phyloP scores from a whole-genome alignment of 2,797 vertebrate species.

The Neostethus bicornis region DNA sequence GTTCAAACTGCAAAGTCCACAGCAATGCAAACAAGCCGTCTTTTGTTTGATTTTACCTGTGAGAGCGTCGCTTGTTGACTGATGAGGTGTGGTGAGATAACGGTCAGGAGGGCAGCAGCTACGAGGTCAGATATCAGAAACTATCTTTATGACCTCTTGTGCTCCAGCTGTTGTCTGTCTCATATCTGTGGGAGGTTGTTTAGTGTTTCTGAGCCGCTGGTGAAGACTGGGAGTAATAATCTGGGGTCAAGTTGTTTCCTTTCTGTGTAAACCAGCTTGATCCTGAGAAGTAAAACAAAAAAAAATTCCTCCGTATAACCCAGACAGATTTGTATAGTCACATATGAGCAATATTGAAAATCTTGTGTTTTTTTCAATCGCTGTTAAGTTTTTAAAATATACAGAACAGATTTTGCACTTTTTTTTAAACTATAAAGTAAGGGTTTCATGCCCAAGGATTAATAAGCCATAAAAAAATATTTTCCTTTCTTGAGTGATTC shows the following conservation, averaged over 20 bases:
- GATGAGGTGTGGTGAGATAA: slow-evolving; percentile 63
- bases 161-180: slow-evolving; percentile 36
- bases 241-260: slow-evolving; percentile 25
- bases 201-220: slow-evolving; percentile 7
- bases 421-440: slow-evolving; percentile 57
- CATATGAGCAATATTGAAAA: slow-evolving; percentile 16
- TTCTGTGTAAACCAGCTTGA: slow-evolving; percentile 19
- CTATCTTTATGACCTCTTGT: slow-evolving; percentile 20
- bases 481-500: slow-evolving; percentile 63
- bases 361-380: slow-evolving; percentile 36
- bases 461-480: slow-evolving; percentile 37
- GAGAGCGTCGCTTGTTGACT: slow-evolving; percentile 58
- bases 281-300: slow-evolving; percentile 17
- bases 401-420: no score
- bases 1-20: slow-evolving; percentile 40
- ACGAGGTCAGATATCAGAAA: slow-evolving; percentile 36
- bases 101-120: slow-evolving; percentile 28
- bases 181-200: slow-evolving; percentile 19
- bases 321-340: slow-evolving; percentile 49
- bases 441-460: slow-evolving; percentile 19
- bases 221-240: slow-evolving; percentile 26
- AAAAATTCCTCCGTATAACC: slow-evolving; percentile 13
- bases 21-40: slow-evolving; percentile 43
- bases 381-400: slow-evolving; percentile 27
- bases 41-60: slow-evolving; percentile 61